A percentile compares a stretch with the other conserved stretches of the same genome.
phyloP scores from a whole-genome alignment of 2,888 invertebrate species.

The Deroplatys truncata region DNA sequence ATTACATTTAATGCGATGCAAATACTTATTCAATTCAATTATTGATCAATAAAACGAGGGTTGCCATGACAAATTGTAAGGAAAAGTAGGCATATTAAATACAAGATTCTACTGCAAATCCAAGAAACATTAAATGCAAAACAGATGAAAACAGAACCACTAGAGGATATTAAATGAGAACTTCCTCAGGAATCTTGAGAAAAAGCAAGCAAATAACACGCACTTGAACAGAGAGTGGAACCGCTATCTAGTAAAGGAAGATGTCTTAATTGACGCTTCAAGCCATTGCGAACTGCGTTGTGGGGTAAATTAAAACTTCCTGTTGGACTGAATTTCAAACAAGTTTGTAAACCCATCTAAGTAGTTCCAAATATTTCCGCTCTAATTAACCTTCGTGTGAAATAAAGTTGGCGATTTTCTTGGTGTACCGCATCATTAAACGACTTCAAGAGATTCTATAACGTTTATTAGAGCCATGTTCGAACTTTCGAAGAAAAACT shows the following conservation, averaged over 20 bases:
- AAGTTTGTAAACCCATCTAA: background rate
- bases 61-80: too few species aligned
- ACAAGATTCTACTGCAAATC: too few species aligned
- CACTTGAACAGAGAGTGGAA: background rate
- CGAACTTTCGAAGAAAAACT: background rate
- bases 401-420: background rate
- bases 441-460: background rate
- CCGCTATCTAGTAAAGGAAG: background rate
- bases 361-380: background rate
- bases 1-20: too few species aligned
- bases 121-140: too few species aligned
- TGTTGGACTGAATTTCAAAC: background rate
- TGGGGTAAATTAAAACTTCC: background rate
- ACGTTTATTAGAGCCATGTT: background rate
- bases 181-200: too few species aligned
- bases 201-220: background rate
- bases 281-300: background rate
- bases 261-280: background rate
- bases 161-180: too few species aligned
- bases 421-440: background rate
- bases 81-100: too few species aligned
- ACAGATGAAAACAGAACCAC: too few species aligned
- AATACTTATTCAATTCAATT: too few species aligned
- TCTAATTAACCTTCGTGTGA: background rate
- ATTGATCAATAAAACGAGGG: too few species aligned